Evolutionary conservation across 1,140 invertebrate genomes (phyloP), one percentile per base, ranked within the genome.

Genomic region (Anoplolepis gracilipes): DNA sequence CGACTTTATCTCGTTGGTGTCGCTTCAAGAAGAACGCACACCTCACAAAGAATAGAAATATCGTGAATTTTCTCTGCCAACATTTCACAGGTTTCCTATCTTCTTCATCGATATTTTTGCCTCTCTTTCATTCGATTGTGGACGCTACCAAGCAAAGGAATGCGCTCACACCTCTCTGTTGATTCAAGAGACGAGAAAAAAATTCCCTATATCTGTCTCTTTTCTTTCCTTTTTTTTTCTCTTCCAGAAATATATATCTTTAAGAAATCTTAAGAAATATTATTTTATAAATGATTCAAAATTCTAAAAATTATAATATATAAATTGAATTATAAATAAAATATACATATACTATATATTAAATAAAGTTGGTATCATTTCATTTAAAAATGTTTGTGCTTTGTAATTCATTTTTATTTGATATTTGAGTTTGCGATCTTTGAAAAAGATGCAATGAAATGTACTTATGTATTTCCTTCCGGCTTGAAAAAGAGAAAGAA

Each of bases 1-100:
- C 39, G 25, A 82, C 67, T 82, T 82, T 82, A 82, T 82, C 78
- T 82, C 25, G 28, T 69, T 16, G 33, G 16, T 70, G 55, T 73
- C 67, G 78, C 28, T 73, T 53, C 53, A 69, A 42, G 67, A 39
- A 46, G 28, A 73, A 55, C 16, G 46, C 46, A n/a, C 36, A 19
- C 33, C 13, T 57, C 53, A 19, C 49, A 6, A 81, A 81, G 78
- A 81, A 82, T 59, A 82, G 67, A 82, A 82, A 59, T 82, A 82
- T 72, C 67, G n/a, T 39, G 67, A 72, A 72, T 82, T 82, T 39
- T 69, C 49, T 55, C 46, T 19, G 36, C 36, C 6, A 33, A 81
- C 49, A 57, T 72, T 59, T 82, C 67, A 30, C 42, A 22, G 78
- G 25, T 46, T 69, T 33, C 19, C 55, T 39, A 53, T 36, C 36